phyloP scores from a whole-genome alignment of 2,113 vertebrate genomes.

The Rhegmatorhina hoffmannsi region DNA sequence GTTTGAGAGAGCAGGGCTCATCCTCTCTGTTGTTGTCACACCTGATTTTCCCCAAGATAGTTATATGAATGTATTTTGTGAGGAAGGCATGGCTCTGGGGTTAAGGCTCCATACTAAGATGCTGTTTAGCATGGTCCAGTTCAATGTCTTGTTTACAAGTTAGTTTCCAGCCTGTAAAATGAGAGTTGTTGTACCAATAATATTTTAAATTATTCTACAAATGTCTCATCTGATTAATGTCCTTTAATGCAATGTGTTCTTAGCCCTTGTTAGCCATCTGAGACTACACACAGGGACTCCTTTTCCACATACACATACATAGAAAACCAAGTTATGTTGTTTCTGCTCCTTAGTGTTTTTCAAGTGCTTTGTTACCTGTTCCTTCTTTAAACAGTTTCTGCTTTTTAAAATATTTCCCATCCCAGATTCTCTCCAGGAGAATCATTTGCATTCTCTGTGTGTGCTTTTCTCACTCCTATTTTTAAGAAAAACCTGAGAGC shows the following conservation, averaged over 20 bases:
- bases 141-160: background rate
- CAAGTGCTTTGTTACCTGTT: background rate
- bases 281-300: background rate
- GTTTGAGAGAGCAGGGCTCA: background rate
- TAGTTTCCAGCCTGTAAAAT: background rate
- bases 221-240: background rate
- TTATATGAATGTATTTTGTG: background rate
- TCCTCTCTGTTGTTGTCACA: background rate
- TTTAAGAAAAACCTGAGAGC: background rate
- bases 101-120: background rate
- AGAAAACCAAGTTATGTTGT: background rate
- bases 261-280: background rate
- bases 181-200: background rate
- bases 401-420: background rate
- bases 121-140: background rate
- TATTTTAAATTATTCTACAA: background rate
- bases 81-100: background rate
- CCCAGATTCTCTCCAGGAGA: background rate
- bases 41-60: background rate
- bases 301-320: rapidly evolving
- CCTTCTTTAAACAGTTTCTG: background rate
- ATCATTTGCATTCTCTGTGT: background rate
- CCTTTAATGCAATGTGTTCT: background rate
- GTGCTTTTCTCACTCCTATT: background rate
- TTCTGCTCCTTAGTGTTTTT: background rate